Evolutionary conservation across 2,113 vertebrate species (phyloP), one percentile per base, ranked within the genome.

Genomic region (Procavia capensis): DNA sequence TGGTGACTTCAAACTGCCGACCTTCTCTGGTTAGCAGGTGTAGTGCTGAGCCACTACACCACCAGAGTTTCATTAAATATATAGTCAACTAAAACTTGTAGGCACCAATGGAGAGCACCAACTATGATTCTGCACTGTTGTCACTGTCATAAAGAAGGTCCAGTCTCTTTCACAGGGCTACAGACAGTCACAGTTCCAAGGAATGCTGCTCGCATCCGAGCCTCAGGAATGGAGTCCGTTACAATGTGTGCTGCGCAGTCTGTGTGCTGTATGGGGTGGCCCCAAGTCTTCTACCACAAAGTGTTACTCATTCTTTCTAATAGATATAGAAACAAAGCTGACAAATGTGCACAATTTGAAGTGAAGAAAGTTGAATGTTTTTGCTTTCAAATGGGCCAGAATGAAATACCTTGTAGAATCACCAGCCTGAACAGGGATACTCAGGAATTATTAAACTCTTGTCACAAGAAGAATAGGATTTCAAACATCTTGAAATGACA

Each of bases 401-500:
- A 27, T 84, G 61, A 13, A 84, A 16, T 74, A 61, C 54, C 72
- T 61, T 78, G 25, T n/a, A 89, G 66, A 70, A 80, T 61, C 31
- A 39, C 4, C 70, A 14, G 34, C 24, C 27, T 5, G 25, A 82
- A 82, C 29, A 64, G 47, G 80, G 66, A 86, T 14, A 2, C 84
- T 79, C 3, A 47, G 66, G 17, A 74, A 9, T 78, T 63, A 80
- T 39, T 59, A 89, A 36, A 85, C 61, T 31, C 61, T 72, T 61
- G 3, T 61, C 39, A 91, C 17, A 76, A 82, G n/a, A 90, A 84
- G 43, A 95, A 43, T 72, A 63, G 54, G 29, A 63, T 87, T 29
- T 90, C 34, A 70, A 22, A 79, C 8, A 85, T 66, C 19, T 61
- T 88, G 50, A 96, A 97, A 94, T 76, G 66, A 86, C 36, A 31